Conservation (phyloP, 2,113 vertebrate species). For the Esox niger region DNA sequence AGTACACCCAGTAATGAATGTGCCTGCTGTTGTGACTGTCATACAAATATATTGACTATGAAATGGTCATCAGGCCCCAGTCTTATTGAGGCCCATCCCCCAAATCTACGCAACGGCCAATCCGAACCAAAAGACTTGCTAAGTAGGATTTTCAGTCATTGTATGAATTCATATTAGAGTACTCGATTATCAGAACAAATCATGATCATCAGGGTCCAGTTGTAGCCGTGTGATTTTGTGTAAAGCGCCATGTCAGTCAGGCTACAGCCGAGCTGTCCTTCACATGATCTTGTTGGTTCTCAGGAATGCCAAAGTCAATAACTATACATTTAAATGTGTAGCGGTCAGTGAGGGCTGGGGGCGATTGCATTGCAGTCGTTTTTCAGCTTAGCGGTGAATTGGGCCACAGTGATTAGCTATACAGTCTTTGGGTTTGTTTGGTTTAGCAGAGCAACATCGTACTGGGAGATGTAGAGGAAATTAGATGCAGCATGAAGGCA, state of each 20-base stretch:
- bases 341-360: not conserved
- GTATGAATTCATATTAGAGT: too few relatives aligned
- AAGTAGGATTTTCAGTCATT: too few relatives aligned
- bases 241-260: too few relatives aligned
- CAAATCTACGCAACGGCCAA: too few relatives aligned
- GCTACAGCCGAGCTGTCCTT: too few relatives aligned
- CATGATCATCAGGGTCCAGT: too few relatives aligned
- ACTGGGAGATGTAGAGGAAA: conserved; percentile 28
- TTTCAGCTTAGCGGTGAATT: conserved; percentile 2
- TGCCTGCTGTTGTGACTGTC: not conserved
- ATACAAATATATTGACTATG: not conserved
- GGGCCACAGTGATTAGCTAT: not conserved
- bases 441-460: conserved; percentile 21
- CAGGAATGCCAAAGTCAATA: not conserved
- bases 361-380: not conserved
- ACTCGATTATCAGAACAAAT: too few relatives aligned
- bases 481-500: not conserved
- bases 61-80: not conserved
- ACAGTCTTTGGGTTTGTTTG: conserved; percentile 9
- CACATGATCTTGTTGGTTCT: conserved; percentile 15
- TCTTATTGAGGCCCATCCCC: too few relatives aligned
- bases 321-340: conserved; percentile 6
- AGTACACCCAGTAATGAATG: too few relatives aligned
- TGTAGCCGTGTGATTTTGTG: too few relatives aligned
- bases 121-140: too few relatives aligned